phyloP scores from a whole-genome alignment of 1,140 invertebrate species.

The Lordiphosa clarofinis region DNA sequence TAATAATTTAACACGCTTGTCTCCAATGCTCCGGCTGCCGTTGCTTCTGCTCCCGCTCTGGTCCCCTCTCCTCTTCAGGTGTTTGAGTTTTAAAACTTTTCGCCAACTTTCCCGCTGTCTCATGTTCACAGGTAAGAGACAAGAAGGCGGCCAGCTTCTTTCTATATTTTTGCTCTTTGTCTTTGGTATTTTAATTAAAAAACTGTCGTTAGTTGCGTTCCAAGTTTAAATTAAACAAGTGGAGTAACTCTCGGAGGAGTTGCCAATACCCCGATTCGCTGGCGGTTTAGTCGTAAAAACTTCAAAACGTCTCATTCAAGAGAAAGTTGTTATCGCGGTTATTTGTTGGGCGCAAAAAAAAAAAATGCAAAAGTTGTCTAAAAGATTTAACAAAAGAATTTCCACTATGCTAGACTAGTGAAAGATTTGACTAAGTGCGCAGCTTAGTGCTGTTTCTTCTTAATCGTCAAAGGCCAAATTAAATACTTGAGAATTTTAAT shows the following conservation, averaged over 20 bases:
- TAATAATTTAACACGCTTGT: constrained; percentile 71
- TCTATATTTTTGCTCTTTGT: constrained; percentile 53
- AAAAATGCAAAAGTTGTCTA: too few species aligned
- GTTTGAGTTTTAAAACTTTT: constrained; percentile 65
- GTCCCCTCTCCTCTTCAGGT: constrained; percentile 33
- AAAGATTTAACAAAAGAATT: too few species aligned
- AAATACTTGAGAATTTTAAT: too few species aligned
- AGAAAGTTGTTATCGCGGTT: not conserved
- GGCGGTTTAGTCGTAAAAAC: constrained; percentile 4
- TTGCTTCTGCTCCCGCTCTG: too few species aligned
- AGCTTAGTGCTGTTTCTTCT: too few species aligned
- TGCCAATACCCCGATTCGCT: constrained; percentile 26
- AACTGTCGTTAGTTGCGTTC: constrained; percentile 72
- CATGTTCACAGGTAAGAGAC: constrained; percentile 10
- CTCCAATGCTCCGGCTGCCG: constrained; percentile 15
- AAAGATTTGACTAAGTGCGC: too few species aligned
- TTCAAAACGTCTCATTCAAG: not conserved
- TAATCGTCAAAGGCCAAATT: too few species aligned
- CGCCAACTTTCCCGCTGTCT: constrained; percentile 65
- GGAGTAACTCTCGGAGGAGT: constrained; percentile 35
- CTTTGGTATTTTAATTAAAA: constrained; percentile 76
- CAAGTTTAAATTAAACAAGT: constrained; percentile 71
- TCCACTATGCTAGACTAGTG: too few species aligned
- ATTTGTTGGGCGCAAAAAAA: too few species aligned
- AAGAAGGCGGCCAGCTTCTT: constrained; percentile 12